Percentiles rank a stretch among this genome's conserved stretches.
These are phyloP conservation scores for Caenorhabditis parvicauda DNA, from an alignment of 2,888 invertebrate species.

Conservation along the genomic window DNA sequence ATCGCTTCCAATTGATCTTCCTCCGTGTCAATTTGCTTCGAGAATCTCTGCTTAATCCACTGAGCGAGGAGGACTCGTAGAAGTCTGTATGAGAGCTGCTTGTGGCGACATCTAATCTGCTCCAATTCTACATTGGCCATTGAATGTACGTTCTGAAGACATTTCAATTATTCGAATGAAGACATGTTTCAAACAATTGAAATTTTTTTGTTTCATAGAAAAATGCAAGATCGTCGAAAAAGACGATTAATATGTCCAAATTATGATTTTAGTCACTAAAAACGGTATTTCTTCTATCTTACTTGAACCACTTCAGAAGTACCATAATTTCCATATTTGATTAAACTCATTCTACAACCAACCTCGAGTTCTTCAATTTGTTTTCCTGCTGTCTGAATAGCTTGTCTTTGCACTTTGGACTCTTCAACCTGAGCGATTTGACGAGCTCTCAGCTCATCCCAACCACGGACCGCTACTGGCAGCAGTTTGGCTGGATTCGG, in stretches of 20 bases:
- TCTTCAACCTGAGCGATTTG: conserved; percentile 41
- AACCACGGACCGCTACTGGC: conserved; percentile 90
- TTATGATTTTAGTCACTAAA: background rate
- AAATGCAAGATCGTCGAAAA: too few relatives aligned
- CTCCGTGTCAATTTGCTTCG: conserved; percentile 30
- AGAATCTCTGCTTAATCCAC: conserved; percentile 28
- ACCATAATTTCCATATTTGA: background rate
- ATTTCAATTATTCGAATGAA: background rate
- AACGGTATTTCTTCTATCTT: background rate
- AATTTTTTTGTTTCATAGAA: too few relatives aligned
- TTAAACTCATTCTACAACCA: too few relatives aligned
- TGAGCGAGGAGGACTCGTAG: conserved; percentile 30
- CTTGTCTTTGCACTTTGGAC: conserved; percentile 15
- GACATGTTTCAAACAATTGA: too few relatives aligned
- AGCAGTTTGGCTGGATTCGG: conserved; percentile 85
- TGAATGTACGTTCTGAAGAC: conserved; percentile 13
- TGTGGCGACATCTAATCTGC: conserved; percentile 15
- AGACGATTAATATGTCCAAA: too few relatives aligned
- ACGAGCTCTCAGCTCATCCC: conserved; percentile 73
- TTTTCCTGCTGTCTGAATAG: conserved; percentile 8
- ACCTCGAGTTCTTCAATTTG: conserved; percentile 12
- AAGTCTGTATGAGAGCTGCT: conserved; percentile 20
- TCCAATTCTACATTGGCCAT: conserved; percentile 14
- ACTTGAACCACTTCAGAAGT: background rate
- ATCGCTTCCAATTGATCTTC: conserved; percentile 74